phyloP scores from a whole-genome alignment of 2,113 vertebrate genomes.

The Formicarius rufipectus region DNA sequence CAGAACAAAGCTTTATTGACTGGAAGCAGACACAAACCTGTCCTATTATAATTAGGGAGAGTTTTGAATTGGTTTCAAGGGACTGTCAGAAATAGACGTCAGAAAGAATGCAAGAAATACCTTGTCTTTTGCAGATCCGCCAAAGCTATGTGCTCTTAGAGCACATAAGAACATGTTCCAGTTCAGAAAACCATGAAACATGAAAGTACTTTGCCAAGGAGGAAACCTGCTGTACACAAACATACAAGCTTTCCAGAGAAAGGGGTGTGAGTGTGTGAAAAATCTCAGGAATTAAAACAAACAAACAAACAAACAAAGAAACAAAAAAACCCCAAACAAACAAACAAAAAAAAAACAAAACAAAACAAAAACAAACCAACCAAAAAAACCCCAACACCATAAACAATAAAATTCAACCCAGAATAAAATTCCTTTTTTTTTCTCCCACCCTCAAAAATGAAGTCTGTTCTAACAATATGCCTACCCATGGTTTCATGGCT shows the following conservation, averaged over 20 bases:
- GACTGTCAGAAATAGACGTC: conserved; percentile 34
- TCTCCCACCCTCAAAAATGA: background rate
- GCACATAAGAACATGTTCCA: background rate
- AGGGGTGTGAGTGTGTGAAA: background rate
- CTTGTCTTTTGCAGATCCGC: conserved; percentile 13
- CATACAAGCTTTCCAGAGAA: background rate
- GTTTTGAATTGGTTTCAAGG: conserved; percentile 53
- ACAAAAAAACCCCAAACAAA: background rate
- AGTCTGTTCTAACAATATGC: background rate
- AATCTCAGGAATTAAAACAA: too few species aligned
- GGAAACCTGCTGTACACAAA: background rate
- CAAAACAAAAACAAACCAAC: background rate
- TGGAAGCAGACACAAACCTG: conserved; percentile 53
- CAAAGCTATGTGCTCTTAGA: conserved; percentile 10
- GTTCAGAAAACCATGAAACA: conserved; percentile 35
- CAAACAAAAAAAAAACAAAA: background rate
- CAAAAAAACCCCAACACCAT: background rate
- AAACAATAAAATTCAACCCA: background rate
- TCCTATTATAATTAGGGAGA: conserved; percentile 38
- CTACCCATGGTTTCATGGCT: background rate
- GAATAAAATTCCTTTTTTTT: background rate
- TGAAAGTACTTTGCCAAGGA: background rate
- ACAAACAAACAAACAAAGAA: background rate
- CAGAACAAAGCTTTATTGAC: conserved; percentile 64
- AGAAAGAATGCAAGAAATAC: conserved; percentile 10